These are phyloP conservation scores for Brachionus plicatilis DNA, from an alignment of 1,140 invertebrate genomes.

Conservation along the genomic window DNA sequence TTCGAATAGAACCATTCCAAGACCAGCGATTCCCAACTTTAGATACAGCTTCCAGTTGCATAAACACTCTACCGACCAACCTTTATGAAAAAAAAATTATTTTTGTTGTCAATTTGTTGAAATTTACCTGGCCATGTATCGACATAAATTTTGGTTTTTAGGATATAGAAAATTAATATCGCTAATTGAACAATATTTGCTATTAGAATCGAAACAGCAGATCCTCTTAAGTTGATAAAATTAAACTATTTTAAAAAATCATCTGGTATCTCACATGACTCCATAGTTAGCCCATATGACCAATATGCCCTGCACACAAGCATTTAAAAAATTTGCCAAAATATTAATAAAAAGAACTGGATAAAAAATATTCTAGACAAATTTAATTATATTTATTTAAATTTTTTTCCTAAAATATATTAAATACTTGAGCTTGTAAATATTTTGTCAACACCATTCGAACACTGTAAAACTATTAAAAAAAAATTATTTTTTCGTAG, in stretches of 20 bases:
- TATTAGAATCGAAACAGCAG: neutral
- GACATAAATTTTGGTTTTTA: neutral
- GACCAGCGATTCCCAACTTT: neutral
- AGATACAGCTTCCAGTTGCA: constrained; percentile 3
- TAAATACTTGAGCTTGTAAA: constrained; percentile 18
- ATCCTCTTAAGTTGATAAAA: neutral
- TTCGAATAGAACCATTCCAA: constrained; percentile 21
- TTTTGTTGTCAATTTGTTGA: neutral
- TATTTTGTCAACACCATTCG: neutral
- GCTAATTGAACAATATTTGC: neutral
- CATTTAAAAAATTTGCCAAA: neutral
- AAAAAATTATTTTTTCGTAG: neutral
- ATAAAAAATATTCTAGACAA: neutral
- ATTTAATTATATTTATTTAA: neutral
- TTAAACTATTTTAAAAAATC: neutral
- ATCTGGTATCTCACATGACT: neutral
- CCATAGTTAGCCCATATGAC: neutral
- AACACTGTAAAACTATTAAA: neutral
- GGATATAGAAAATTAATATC: neutral
- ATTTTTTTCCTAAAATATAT: neutral
- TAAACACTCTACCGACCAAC: constrained; percentile 25
- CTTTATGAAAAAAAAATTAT: neutral
- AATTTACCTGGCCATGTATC: neutral
- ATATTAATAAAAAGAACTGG: constrained; percentile 10
- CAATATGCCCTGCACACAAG: neutral